Base-by-base conservation (phyloP, 2,113 vertebrate species). In the Neoarius graeffei region DNA sequence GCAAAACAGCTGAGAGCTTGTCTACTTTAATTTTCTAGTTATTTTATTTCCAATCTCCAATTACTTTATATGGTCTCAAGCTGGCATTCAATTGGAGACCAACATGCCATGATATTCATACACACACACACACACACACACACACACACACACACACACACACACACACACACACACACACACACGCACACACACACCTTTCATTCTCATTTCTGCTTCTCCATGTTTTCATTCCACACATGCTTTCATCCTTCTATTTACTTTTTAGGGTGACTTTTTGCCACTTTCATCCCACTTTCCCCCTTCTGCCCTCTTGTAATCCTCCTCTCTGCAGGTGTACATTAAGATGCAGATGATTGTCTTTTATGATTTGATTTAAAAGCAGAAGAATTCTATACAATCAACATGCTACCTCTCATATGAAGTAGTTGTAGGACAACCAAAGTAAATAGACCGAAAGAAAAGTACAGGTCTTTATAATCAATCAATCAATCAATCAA, bases 1-100 rank as follows among this genome's bases (percentile, higher is more conserved):
- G 5, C 4, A 54, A 77, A 85, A n/a, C 30, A n/a, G 73, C 25
- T 66, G 27, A 79, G 23, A 30, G 54, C n/a, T 62, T 20, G n/a
- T 56, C 27, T 67, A 80, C 7, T 64, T 62, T 62, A n/a, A 27
- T 85, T 57, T 77, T 77, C 27, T 62, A 66, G 6, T 54, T 54
- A 54, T 54, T 42, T 80, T 56, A 27, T 54, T 19, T 57, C 5
- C 5, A 20, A 60, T 60, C 11, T 81, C 10, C 54, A 30, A 13
- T 23, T 20, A 11, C 5, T 9, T 35, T 52, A 35, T 67, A 64
- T 7, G 66, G n/a, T 66, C n/a, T 73, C 14, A 71, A 73, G 23
- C 84, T 90, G 89, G 84, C 64, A 84, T 71, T 86, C 81, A 88
- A 54, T 69, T 86, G 71, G 80, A 87, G 85, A 59, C 73, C 83